Conservation (phyloP, 2,797 vertebrate species). For the Saguinus oedipus region DNA sequence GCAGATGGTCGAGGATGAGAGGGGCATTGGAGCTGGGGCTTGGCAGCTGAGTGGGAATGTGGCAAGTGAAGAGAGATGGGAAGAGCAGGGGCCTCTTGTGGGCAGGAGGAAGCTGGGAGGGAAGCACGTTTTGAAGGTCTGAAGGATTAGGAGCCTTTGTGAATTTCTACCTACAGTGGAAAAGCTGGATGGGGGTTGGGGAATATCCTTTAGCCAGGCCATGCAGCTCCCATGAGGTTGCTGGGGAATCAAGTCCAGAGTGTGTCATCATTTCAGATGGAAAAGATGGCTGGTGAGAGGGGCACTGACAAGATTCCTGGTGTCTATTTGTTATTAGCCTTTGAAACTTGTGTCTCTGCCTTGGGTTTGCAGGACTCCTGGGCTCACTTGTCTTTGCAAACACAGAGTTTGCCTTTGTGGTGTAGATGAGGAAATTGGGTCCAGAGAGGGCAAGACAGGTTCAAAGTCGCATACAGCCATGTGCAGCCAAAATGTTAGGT, state of each 20-base stretch:
- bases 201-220: background rate
- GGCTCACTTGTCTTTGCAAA: background rate
- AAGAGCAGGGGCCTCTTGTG: background rate
- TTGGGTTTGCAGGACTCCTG: background rate
- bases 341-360: background rate
- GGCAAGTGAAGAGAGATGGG: background rate
- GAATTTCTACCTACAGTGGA: background rate
- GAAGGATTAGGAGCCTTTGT: background rate
- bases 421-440: background rate
- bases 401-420: background rate
- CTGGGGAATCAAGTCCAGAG: background rate
- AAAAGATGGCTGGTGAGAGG: background rate
- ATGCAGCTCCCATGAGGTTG: background rate
- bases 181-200: no score
- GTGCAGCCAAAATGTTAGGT: background rate
- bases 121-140: background rate
- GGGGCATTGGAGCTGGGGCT: background rate
- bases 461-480: background rate
- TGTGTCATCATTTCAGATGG: background rate
- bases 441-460: background rate
- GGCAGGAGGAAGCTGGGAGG: background rate
- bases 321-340: background rate
- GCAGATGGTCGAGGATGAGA: background rate
- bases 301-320: no score
- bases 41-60: background rate